These are phyloP conservation scores for Siniperca scherzeri DNA, from an alignment of 2,797 vertebrate genomes.

Conservation along the genomic window DNA sequence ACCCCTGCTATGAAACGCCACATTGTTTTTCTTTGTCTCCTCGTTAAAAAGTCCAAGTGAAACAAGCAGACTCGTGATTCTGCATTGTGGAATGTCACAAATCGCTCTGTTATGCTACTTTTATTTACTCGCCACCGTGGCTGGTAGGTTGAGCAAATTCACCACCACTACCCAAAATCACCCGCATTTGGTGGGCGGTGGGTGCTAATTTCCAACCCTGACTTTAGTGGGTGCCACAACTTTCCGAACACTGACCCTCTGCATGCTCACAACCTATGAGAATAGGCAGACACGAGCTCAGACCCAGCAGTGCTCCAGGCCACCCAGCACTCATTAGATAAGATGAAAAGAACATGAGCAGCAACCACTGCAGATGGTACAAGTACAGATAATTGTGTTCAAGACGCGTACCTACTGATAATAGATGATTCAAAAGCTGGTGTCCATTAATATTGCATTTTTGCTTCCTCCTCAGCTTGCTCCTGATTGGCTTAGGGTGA, in stretches of 20 bases:
- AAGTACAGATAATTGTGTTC: conserved; percentile 19
- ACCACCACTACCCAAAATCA: too few relatives aligned
- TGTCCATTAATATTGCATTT: conserved; percentile 50
- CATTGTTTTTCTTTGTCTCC: too few relatives aligned
- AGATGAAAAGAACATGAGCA: conserved; percentile 62
- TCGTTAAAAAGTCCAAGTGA: too few relatives aligned
- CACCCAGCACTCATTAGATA: conserved; percentile 62
- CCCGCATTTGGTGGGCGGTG: too few relatives aligned
- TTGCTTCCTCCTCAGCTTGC: conserved; percentile 28
- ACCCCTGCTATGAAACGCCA: too few relatives aligned
- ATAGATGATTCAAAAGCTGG: conserved; percentile 47
- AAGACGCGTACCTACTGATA: conserved; percentile 28
- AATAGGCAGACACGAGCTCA: conserved; percentile 49
- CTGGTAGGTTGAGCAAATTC: too few relatives aligned
- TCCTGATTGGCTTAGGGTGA: conserved; percentile 57
- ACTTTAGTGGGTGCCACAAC: not conserved
- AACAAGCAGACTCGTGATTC: too few relatives aligned
- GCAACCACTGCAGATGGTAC: conserved; percentile 15
- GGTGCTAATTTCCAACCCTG: too few relatives aligned
- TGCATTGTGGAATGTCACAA: too few relatives aligned
- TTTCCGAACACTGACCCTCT: conserved; percentile 28
- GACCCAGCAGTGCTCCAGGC: conserved; percentile 36
- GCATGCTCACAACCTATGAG: conserved; percentile 37
- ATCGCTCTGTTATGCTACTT: too few relatives aligned
- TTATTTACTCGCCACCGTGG: too few relatives aligned